Evolutionary conservation across 2,888 invertebrate species (phyloP).

Genomic region (Lasioglossum calceatum): DNA sequence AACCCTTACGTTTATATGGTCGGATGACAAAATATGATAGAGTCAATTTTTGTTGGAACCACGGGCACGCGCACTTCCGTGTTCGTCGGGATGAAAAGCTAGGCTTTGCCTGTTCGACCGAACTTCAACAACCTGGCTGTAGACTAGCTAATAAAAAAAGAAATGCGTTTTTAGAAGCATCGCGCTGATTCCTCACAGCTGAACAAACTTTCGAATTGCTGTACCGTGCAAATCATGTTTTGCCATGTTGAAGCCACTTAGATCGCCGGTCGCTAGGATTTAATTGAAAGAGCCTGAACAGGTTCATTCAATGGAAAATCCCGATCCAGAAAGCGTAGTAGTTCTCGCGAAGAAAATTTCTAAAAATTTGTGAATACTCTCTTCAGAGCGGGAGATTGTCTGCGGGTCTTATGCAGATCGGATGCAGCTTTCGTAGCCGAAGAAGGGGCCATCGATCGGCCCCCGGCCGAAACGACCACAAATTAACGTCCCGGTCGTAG

Average conservation of each 20-base stretch:
- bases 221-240: neutral
- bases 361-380: neutral
- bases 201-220: neutral
- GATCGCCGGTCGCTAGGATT: neutral
- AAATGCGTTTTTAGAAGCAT: neutral
- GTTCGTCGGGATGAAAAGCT: too few relatives aligned
- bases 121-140: neutral
- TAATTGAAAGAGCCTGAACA: neutral
- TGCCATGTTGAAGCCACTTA: neutral
- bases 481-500: conserved; percentile 14
- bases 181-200: neutral
- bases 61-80: neutral
- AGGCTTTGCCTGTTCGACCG: neutral
- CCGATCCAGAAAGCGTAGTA: neutral
- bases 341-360: neutral
- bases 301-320: neutral
- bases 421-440: neutral
- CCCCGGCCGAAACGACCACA: conserved; percentile 1
- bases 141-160: neutral
- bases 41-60: neutral
- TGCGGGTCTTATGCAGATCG: neutral
- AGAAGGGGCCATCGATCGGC: neutral
- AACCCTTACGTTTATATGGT: neutral
- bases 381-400: too few relatives aligned
- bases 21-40: neutral